Evolutionary conservation across 1,140 invertebrate species (phyloP), one percentile per base, ranked within the genome.

Genomic region (Lanistes nyassanus): DNA sequence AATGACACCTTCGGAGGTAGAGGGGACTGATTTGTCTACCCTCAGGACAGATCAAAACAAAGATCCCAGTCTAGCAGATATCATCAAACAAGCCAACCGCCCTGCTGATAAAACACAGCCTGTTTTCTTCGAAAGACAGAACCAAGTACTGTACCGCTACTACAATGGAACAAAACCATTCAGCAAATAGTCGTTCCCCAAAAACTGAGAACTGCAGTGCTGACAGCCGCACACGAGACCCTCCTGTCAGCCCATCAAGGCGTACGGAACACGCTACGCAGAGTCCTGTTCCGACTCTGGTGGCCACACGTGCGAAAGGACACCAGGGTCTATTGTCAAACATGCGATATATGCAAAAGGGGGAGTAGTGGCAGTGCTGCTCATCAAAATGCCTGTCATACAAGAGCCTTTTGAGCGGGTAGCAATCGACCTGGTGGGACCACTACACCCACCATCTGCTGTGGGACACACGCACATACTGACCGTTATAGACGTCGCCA

Each of bases 351-450:
- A 21, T 80, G 79, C 62, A 4, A 78, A 71, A 66, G 76, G 79
- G 53, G 34, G 56, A 26, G 47, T 74, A 3, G 34, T 37, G 3
- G 66, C 67, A 53, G 74, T 75, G 23, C 79, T 53, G 31, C 60
- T 79, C 21, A 64, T 47, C 6, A 39, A 69, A 19, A 79, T 79
- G 75, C 69, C 77, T 60, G 5, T 80, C 2, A 82, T 82, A 37
- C 71, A 79, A 7, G 67, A 62, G 21, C 70, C 80, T 21, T 84
- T 84, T 62, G 69, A 80, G 34, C 23, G 80, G 21, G 75, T 83
- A 31, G 81, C 80, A 0, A 70, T 83, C 1, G 80, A 82, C 73
- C n/a, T 84, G 13, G 51, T 77, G 71, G 79, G 79, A 31, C 78
- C 78, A 3, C 67, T 82, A 26, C 7, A 34, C 26, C 79, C 79